Evolutionary conservation across 2,797 vertebrate genomes (phyloP), one percentile per base, ranked within the genome.

Genomic region (Chiroxiphia lanceolata): DNA sequence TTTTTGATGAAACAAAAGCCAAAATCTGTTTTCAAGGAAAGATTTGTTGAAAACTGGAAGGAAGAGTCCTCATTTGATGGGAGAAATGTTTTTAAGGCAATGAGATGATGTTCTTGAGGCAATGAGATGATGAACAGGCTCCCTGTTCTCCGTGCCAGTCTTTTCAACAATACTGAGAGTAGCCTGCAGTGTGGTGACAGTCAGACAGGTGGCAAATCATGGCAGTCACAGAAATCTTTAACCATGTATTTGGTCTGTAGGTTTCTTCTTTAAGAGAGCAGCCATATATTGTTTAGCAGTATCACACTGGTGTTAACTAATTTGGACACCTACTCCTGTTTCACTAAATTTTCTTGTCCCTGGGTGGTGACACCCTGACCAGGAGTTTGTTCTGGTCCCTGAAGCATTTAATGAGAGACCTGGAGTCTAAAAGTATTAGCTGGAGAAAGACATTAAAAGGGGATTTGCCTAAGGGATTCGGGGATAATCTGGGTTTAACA

Each of bases 401-500:
- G 88, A 67, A 95, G 53, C 81, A 22, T 89, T 82, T 94, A 89
- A 90, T 82, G 68, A 93, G 86, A 90, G 56, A 7, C 51, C 60
- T 69, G 44, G 14, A 90, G 74, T 47, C 51, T 94, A 61, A 80
- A 94, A 89, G 81, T 63, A 87, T 95, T 97, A 95, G 40, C 75
- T 90, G 83, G 51, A 87, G 75, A 89, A 81, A 95, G 70, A 34
- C 89, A 85, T 45, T 67, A 78, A 90, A 95, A 92, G 42, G 38
- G 64, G 86, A 95, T 96, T 96, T 97, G 34, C 53, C 86, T 80
- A 71, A 87, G 57, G 81, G 89, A 95, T 94, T 93, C 83, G 38
- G 45, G 45, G 87, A 95, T 97, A 94, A 96, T 95, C 94, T n/a
- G 33, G 78, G 87, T 5, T 97, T 96, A 94, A 76, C 25, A 50